A percentile compares a stretch with the other conserved stretches of the same genome.
These are phyloP conservation scores for Squalus acanthias DNA, from an alignment of 2,797 vertebrate species.

Conservation along the genomic window DNA sequence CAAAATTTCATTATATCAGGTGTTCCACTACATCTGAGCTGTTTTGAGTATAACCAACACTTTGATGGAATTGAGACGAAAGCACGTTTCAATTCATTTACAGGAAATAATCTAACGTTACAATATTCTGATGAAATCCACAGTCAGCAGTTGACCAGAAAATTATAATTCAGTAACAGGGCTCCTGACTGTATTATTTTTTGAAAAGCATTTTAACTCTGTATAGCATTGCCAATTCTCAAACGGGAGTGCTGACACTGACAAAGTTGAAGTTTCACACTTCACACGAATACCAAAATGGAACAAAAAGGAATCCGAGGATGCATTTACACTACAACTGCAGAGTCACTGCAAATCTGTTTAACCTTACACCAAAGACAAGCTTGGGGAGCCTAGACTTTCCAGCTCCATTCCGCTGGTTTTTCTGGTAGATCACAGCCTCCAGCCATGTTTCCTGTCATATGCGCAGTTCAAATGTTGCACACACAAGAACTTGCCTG, in stretches of 20 bases:
- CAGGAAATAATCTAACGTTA: neutral
- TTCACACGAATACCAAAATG: neutral
- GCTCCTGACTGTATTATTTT: neutral
- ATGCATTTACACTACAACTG: neutral
- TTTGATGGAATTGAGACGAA: neutral
- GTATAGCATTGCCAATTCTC: neutral
- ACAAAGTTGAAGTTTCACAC: neutral
- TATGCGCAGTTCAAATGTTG: too few species aligned
- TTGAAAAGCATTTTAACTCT: neutral
- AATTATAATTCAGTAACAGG: neutral
- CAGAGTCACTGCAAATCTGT: neutral
- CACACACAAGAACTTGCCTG: too few species aligned
- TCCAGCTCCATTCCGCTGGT: neutral
- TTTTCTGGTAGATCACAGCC: neutral
- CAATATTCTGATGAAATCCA: neutral
- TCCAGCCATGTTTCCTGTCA: too few species aligned
- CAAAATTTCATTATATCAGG: neutral
- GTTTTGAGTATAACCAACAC: neutral
- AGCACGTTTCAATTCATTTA: neutral
- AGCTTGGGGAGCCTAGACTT: neutral
- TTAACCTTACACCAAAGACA: neutral
- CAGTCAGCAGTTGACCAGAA: neutral
- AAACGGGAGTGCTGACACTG: neutral
- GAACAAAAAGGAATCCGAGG: neutral
- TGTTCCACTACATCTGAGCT: neutral